These are phyloP conservation scores for Doryteuthis pealeii DNA, from an alignment of 1,140 invertebrate species.

Conservation along the genomic window DNA sequence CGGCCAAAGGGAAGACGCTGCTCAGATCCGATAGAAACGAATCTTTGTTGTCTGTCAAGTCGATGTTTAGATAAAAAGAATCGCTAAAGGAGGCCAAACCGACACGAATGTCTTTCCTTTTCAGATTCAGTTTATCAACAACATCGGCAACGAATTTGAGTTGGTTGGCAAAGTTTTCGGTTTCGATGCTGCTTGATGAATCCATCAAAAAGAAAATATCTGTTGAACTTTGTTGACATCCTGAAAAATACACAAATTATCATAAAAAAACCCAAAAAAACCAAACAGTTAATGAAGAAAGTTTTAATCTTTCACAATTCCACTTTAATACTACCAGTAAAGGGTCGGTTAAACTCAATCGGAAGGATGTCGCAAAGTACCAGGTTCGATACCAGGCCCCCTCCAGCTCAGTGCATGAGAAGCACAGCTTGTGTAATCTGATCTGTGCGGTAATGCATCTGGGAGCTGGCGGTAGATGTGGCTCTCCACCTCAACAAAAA, in stretches of 20 bases:
- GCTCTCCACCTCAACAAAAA: too few species aligned
- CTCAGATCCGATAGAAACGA: not conserved
- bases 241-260: not conserved
- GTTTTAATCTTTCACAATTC: too few species aligned
- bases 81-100: slow-evolving; percentile 26
- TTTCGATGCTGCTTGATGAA: not conserved
- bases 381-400: too few species aligned
- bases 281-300: too few species aligned
- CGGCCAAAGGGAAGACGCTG: not conserved
- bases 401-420: too few species aligned
- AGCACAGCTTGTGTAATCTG: too few species aligned
- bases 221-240: not conserved
- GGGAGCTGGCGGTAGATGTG: too few species aligned
- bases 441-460: too few species aligned
- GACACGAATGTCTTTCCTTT: slow-evolving; percentile 20
- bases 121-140: not conserved
- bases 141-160: not conserved
- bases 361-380: too few species aligned
- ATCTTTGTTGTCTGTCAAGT: slow-evolving; percentile 1
- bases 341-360: too few species aligned
- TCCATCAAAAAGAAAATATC: slow-evolving; percentile 3
- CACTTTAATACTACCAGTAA: too few species aligned
- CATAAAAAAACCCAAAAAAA: too few species aligned
- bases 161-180: not conserved
- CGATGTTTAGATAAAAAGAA: slow-evolving; percentile 15